Percentiles rank a stretch among this genome's conserved stretches.
Conservation (phyloP, 2,888 invertebrate genomes). For the Himalopsyche japonica region DNA sequence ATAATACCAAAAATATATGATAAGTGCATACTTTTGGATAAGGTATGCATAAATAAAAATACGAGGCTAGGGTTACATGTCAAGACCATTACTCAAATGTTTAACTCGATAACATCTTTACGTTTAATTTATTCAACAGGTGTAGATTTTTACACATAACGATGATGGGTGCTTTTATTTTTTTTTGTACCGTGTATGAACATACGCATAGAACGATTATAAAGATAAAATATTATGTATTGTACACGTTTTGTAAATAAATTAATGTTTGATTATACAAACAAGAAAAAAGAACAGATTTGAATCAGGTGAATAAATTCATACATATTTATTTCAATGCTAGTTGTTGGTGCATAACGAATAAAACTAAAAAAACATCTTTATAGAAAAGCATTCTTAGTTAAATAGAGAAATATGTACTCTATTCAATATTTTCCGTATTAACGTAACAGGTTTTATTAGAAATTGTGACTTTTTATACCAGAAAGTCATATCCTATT, state of each 20-base stretch:
- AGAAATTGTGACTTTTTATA: too few species aligned
- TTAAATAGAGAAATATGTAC: too few species aligned
- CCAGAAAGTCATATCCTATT: too few species aligned
- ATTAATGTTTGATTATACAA: not conserved
- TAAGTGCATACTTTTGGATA: conserved; percentile 4
- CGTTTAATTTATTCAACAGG: conserved; percentile 35
- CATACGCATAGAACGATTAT: not conserved
- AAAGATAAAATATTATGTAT: not conserved
- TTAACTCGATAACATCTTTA: conserved; percentile 35
- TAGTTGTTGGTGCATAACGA: too few species aligned
- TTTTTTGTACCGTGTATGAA: not conserved
- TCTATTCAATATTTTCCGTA: too few species aligned
- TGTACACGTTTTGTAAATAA: not conserved
- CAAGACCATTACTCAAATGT: conserved; percentile 37
- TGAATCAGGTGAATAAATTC: too few species aligned
- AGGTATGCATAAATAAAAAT: conserved; percentile 23
- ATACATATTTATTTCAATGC: too few species aligned
- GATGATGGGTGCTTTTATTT: not conserved
- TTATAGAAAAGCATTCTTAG: too few species aligned
- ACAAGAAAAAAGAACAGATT: not conserved
- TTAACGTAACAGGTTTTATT: too few species aligned
- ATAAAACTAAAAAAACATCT: too few species aligned
- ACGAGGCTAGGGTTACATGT: conserved; percentile 21
- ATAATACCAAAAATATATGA: conserved; percentile 19
- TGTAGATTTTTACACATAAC: conserved; percentile 14